phyloP scores from a whole-genome alignment of 2,113 vertebrate genomes.

The Tiliqua scincoides region DNA sequence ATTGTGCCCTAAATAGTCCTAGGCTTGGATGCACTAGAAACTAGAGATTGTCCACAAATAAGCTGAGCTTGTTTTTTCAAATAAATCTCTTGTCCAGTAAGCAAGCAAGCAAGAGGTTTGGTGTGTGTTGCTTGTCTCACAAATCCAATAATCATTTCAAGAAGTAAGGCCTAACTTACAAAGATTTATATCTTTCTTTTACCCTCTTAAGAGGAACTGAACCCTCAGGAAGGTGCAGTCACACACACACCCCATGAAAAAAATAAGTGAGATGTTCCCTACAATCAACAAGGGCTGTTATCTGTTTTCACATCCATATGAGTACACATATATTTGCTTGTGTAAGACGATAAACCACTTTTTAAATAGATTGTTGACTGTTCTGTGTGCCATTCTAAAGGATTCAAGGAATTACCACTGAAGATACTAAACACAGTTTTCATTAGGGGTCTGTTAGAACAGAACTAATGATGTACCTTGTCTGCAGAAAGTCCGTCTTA shows the following conservation, averaged over 20 bases:
- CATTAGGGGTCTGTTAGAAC: background rate
- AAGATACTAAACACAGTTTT: background rate
- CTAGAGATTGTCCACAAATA: too few relatives aligned
- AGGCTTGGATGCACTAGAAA: too few relatives aligned
- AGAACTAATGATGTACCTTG: background rate
- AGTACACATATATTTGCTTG: background rate
- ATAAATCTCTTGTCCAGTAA: too few relatives aligned
- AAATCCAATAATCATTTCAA: background rate
- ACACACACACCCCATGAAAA: background rate
- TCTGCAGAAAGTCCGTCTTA: background rate
- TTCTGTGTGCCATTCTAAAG: background rate
- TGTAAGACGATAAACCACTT: background rate
- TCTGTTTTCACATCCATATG: background rate
- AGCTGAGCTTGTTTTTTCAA: too few relatives aligned
- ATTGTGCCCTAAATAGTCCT: too few relatives aligned
- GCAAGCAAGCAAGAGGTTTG: too few relatives aligned
- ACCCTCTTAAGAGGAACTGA: background rate
- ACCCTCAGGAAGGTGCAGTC: background rate
- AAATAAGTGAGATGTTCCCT: background rate
- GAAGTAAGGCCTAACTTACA: background rate
- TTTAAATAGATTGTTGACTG: background rate
- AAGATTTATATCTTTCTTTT: background rate
- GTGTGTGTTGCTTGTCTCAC: too few relatives aligned
- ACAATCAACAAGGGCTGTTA: background rate
- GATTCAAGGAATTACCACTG: background rate